Conservation (phyloP, 2,113 vertebrate species). For the Corythoichthys intestinalis region DNA sequence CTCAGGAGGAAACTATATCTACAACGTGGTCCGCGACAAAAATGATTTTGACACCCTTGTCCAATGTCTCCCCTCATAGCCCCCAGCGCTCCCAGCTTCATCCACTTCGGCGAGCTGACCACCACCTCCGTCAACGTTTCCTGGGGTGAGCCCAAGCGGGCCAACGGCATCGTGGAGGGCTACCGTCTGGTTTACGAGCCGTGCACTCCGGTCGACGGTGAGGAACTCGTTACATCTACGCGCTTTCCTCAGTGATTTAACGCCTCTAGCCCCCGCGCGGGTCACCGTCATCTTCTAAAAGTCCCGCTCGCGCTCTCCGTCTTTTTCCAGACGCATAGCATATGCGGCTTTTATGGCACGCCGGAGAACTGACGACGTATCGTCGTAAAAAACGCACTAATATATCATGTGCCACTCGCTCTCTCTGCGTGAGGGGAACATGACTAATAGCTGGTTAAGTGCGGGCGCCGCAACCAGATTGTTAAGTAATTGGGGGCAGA, state of each 20-base stretch:
- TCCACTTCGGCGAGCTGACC: slow-evolving; percentile 94
- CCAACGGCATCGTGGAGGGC: slow-evolving; percentile 92
- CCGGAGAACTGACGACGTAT: slow-evolving; percentile 40
- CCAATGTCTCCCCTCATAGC: slow-evolving; percentile 65
- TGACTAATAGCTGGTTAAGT: slow-evolving; percentile 48
- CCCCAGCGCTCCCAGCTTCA: slow-evolving; percentile 82
- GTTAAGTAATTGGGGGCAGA: slow-evolving; percentile 66
- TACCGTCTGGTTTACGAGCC: slow-evolving; percentile 93
- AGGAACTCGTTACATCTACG: slow-evolving; percentile 60
- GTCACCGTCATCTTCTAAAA: slow-evolving; percentile 31
- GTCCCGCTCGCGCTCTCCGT: slow-evolving; percentile 40
- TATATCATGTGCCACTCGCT: slow-evolving; percentile 31
- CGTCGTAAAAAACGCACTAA: slow-evolving; percentile 26
- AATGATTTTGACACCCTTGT: neutral
- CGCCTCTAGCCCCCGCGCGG: slow-evolving; percentile 20
- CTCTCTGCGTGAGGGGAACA: slow-evolving; percentile 39
- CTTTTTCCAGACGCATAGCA: neutral
- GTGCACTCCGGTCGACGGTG: slow-evolving; percentile 92
- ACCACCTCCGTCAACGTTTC: slow-evolving; percentile 98
- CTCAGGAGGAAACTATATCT: no score
- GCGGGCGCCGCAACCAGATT: slow-evolving; percentile 51
- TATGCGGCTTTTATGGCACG: slow-evolving; percentile 19
- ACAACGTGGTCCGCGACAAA: no score
- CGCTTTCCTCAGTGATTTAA: slow-evolving; percentile 53
- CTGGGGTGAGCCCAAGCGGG: slow-evolving; percentile 87